Conservation (phyloP, 2,113 vertebrate species). For the Ceuthmochares aereus region DNA sequence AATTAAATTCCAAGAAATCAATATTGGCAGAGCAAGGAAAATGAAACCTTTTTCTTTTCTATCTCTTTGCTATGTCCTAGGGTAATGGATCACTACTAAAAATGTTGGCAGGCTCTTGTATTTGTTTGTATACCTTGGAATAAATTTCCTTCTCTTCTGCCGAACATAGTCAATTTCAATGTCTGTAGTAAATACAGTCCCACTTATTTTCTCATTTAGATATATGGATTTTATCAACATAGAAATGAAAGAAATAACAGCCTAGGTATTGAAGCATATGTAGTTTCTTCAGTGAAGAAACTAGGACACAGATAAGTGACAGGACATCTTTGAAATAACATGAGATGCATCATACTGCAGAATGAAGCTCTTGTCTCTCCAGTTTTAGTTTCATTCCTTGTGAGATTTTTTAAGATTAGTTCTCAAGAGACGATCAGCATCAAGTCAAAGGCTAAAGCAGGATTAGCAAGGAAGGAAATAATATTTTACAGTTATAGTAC, state of each 20-base stretch:
- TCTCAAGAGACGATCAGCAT: background rate
- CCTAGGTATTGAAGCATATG: background rate
- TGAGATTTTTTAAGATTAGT: background rate
- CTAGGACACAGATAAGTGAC: background rate
- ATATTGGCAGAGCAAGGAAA: background rate
- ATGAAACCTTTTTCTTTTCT: background rate
- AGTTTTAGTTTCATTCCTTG: background rate
- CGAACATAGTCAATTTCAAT: background rate
- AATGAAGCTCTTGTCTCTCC: conserved; percentile 1
- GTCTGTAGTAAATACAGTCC: background rate
- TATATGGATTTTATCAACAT: background rate
- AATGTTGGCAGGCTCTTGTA: background rate
- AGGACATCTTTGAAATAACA: background rate
- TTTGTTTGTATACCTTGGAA: background rate
- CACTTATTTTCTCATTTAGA: background rate
- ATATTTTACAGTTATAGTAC: background rate
- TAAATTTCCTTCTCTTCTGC: background rate
- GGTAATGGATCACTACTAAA: background rate
- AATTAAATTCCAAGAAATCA: background rate
- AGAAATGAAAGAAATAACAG: background rate
- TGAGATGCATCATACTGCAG: background rate
- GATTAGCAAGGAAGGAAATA: background rate
- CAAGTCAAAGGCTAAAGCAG: background rate
- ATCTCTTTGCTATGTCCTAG: background rate
- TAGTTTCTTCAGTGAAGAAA: background rate